These are phyloP conservation scores for Gymnodraco acuticeps DNA, from an alignment of 2,797 vertebrate species.

Conservation along the genomic window DNA sequence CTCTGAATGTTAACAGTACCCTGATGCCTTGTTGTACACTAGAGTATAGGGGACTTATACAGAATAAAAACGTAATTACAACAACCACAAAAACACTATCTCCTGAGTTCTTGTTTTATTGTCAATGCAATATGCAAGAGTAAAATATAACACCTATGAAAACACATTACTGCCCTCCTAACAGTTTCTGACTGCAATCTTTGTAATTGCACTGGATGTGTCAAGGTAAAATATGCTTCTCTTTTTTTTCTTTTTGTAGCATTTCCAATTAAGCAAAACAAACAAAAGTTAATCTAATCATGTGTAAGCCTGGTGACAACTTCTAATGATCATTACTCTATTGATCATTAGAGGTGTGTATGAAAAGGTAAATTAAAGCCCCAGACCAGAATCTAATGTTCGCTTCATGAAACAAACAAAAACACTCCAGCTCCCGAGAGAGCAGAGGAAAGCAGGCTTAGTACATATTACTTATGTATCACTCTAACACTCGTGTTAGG, in stretches of 20 bases:
- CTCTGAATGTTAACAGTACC: conserved; percentile 7
- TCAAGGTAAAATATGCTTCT: not conserved
- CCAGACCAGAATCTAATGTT: conserved; percentile 17
- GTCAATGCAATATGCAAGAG: not conserved
- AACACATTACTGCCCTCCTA: not conserved
- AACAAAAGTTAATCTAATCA: not conserved
- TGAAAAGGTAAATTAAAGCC: conserved; percentile 29
- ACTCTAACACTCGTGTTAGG: conserved; percentile 52
- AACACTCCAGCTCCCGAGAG: conserved; percentile 34
- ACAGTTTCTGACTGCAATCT: conserved; percentile 1
- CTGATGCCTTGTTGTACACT: not conserved
- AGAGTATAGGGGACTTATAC: not conserved
- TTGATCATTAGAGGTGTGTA: conserved; percentile 4
- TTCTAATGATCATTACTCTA: not conserved
- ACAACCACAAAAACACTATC: not conserved
- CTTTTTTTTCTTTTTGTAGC: not conserved
- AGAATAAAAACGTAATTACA: conserved; percentile 6
- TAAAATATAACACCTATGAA: not conserved
- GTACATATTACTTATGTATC: conserved; percentile 76
- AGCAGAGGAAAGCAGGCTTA: conserved; percentile 49
- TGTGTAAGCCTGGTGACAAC: not conserved
- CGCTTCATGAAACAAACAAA: conserved; percentile 25
- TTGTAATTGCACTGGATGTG: not conserved
- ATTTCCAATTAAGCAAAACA: conserved; percentile 3
- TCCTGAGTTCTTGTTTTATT: conserved; percentile 12